phyloP scores from a whole-genome alignment of 2,797 vertebrate species.

The Menidia menidia region DNA sequence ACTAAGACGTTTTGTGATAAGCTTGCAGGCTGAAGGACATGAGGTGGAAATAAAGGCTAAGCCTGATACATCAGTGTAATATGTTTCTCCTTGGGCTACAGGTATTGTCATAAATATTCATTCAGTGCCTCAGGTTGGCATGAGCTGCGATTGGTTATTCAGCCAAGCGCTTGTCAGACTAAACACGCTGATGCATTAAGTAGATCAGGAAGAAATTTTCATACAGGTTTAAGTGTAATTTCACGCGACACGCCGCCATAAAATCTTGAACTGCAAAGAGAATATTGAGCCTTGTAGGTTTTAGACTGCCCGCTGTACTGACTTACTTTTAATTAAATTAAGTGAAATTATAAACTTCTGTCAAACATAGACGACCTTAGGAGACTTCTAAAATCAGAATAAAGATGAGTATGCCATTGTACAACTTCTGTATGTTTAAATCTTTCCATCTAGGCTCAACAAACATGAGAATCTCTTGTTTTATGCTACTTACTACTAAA shows the following conservation, averaged over 20 bases:
- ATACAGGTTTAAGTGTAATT: constrained; percentile 43
- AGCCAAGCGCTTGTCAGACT: constrained; percentile 53
- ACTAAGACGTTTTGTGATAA: constrained; percentile 34
- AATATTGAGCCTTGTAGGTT: constrained; percentile 1
- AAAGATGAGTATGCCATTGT: not conserved
- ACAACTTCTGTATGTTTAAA: not conserved
- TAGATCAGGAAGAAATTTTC: constrained; percentile 52
- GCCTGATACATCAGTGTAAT: constrained; percentile 34
- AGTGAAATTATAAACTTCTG: not conserved
- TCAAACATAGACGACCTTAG: not conserved
- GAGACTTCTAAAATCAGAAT: not conserved
- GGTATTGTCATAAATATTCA: constrained; percentile 63
- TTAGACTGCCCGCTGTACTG: not conserved
- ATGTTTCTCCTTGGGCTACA: constrained; percentile 45
- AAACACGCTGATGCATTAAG: constrained; percentile 58
- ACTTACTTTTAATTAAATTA: not conserved
- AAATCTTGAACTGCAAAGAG: constrained; percentile 17
- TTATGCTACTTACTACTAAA: not conserved
- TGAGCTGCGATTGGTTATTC: constrained; percentile 40
- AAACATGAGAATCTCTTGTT: not conserved
- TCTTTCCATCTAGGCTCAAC: not conserved
- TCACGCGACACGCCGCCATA: constrained; percentile 31
- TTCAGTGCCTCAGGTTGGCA: constrained; percentile 45
- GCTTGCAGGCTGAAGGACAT: constrained; percentile 30
- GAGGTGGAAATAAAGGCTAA: constrained; percentile 35